Base-by-base conservation (phyloP, 2,888 invertebrate species). In the Slavum lentiscoides region DNA sequence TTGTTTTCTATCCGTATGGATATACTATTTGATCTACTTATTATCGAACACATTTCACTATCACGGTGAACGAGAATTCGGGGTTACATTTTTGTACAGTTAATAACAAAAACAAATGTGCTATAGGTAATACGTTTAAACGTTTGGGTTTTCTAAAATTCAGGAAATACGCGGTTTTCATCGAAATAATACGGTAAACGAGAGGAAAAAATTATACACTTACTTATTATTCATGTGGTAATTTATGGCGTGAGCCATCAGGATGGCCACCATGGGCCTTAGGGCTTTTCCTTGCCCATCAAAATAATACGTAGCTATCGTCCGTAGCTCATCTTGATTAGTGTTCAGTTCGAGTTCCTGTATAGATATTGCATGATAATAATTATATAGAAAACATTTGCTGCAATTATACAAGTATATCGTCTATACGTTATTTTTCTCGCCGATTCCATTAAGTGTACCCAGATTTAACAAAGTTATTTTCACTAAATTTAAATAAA, bases 221-320 rank as follows among this genome's bases (percentile, higher is more conserved):
- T 92, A 88, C 89, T 93, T 93, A 88, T 93, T 93, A 86, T 92
- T 91, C 85, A 94, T 90, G 89, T 96, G 95, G 88, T 92, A 92
- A 89, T 96, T 96, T 87, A 96, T 91, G 84, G 97, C 96, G 88
- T 94, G 91, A 84, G 97, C 94, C 94, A 98, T 95, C 81, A 98
- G 91, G 86, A 97, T 91, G 77, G 95, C 93, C 74, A 98, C 92
- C 93, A 96, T 95, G 74, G 98, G 98, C 86, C 98, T 91, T 84
- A 98, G 90, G 84, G 97, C 95, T 89, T 99, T 99, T 85, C 98
- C 98, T 87, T 97, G 94, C 83, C 98, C 97, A 88, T 97, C 96
- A 89, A 99, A 98, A 89, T 98, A 98, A 88, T 99, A 98, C 86
- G 94, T 94, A 83, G 97, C 93, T 89, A 98, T 95, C 87, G 93